Percentiles rank a stretch among this genome's conserved stretches.
These are phyloP conservation scores for Hiodon tergisus DNA, from an alignment of 2,113 vertebrate genomes.

Conservation along the genomic window DNA sequence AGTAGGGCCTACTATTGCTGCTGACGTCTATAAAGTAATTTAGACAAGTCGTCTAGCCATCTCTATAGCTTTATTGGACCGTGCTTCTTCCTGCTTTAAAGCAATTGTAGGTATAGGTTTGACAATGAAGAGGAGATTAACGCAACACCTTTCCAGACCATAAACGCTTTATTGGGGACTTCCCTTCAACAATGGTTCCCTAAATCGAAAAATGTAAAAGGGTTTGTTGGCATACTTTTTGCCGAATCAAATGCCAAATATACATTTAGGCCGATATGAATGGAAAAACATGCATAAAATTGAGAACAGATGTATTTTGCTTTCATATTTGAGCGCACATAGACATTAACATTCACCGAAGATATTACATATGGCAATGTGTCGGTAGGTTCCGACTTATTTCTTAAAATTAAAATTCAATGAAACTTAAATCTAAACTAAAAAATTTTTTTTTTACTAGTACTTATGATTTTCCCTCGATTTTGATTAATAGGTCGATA, in stretches of 20 bases:
- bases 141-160: slow-evolving; percentile 73
- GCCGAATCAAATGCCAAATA: background rate
- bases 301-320: too few species aligned
- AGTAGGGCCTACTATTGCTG: slow-evolving; percentile 63
- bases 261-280: too few species aligned
- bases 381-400: too few species aligned
- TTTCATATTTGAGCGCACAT: too few species aligned
- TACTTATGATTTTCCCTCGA: too few species aligned
- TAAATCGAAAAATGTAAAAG: slow-evolving; percentile 4
- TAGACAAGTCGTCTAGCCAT: slow-evolving; percentile 97
- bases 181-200: slow-evolving; percentile 11
- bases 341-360: too few species aligned
- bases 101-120: slow-evolving; percentile 75
- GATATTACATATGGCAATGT: too few species aligned
- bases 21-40: slow-evolving; percentile 87
- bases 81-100: slow-evolving; percentile 93
- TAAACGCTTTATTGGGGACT: slow-evolving; percentile 52
- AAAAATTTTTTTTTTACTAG: too few species aligned
- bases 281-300: too few species aligned
- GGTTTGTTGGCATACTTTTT: background rate
- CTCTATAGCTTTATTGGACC: slow-evolving; percentile 92
- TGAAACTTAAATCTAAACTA: too few species aligned
- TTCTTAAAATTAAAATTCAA: too few species aligned
- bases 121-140: slow-evolving; percentile 71
- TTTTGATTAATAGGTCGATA: too few species aligned